Conservation (phyloP, 2,113 vertebrate species). For the Limanda limanda region DNA sequence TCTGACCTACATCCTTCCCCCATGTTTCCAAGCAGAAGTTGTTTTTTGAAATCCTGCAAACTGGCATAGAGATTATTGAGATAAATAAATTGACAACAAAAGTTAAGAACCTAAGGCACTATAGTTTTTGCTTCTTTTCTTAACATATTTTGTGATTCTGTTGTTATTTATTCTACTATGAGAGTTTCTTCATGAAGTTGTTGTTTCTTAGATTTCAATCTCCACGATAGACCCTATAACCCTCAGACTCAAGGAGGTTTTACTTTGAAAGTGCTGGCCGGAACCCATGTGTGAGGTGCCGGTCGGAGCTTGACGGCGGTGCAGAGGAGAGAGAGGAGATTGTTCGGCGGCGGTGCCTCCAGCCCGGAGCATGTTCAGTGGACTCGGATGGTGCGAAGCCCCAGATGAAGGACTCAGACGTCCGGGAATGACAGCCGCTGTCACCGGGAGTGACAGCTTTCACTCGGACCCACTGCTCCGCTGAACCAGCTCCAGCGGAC, state of each 20-base stretch:
- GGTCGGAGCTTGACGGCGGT: slow-evolving; percentile 1
- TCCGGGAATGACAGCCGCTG: slow-evolving; percentile 82
- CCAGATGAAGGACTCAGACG: slow-evolving; percentile 81
- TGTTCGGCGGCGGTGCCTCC: slow-evolving; percentile 62
- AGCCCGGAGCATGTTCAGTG: slow-evolving; percentile 70
- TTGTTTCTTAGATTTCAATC: too few species aligned
- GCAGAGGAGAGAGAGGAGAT: slow-evolving; percentile 51
- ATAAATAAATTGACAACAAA: too few species aligned
- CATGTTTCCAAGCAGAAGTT: too few species aligned
- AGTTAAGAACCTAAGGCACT: too few species aligned
- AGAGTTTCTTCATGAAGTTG: too few species aligned
- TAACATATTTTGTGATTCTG: too few species aligned
- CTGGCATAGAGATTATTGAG: too few species aligned
- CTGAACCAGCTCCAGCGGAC: slow-evolving; percentile 32
- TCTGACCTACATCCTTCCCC: too few species aligned
- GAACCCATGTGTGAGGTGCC: slow-evolving; percentile 15
- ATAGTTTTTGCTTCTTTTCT: too few species aligned
- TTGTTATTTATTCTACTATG: too few species aligned
- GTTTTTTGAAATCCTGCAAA: too few species aligned
- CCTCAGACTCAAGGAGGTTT: neutral
- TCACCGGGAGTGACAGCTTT: slow-evolving; percentile 81
- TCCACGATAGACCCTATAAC: too few species aligned
- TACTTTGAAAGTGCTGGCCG: slow-evolving; percentile 49
- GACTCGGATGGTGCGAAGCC: slow-evolving; percentile 65
- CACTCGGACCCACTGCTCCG: slow-evolving; percentile 58